phyloP scores from a whole-genome alignment of 2,797 vertebrate genomes.

The Percopsis omiscomaycus region DNA sequence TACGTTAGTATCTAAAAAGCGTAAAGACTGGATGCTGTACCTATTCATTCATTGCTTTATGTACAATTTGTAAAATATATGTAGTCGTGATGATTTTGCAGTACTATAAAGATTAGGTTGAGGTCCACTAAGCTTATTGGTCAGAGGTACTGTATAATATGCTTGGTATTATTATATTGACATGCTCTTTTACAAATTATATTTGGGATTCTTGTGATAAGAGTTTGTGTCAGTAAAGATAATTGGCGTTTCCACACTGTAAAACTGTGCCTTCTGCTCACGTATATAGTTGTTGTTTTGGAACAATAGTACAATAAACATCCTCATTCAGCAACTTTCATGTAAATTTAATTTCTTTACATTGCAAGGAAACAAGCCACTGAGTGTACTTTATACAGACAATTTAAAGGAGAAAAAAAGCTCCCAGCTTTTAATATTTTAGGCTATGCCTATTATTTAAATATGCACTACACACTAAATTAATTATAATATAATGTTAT shows the following conservation, averaged over 20 bases:
- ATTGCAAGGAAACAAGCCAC: no score
- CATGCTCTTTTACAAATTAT: no score
- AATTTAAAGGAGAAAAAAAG: no score
- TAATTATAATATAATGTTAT: no score
- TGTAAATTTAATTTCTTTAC: neutral
- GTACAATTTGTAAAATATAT: neutral
- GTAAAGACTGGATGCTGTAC: neutral
- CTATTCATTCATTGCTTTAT: neutral
- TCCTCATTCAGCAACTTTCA: neutral
- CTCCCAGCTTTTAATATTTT: no score
- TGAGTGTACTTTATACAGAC: no score
- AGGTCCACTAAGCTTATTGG: no score
- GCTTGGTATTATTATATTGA: no score
- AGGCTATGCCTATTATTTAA: no score
- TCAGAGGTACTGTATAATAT: neutral
- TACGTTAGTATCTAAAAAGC: neutral
- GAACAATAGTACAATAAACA: conserved; percentile 11
- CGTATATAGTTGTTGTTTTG: neutral
- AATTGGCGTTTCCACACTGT: no score
- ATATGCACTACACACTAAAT: no score
- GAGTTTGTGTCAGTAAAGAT: neutral
- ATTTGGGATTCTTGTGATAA: no score
- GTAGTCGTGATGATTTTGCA: neutral
- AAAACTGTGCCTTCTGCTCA: neutral
- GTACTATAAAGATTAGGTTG: neutral